Base-by-base conservation (phyloP, 2,888 invertebrate species). In the Oligia fasciuncula region DNA sequence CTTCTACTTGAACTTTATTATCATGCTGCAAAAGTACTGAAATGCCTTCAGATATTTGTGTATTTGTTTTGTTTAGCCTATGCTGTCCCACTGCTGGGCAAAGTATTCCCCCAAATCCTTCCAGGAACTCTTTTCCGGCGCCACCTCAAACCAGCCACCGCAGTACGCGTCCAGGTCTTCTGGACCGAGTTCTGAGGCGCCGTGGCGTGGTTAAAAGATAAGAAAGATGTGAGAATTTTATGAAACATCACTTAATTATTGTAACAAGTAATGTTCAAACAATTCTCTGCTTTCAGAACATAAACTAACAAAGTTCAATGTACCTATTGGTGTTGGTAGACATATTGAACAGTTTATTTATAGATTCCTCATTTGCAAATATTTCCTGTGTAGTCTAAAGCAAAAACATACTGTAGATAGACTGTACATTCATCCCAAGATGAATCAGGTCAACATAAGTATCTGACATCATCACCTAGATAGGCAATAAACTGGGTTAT, bases 391-490 rank as follows among this genome's bases (percentile, higher is more conserved):
- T 73, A 89, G 81, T 78, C 76, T 76, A 74, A 73, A 81, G 76
- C 79, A 82, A 74, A 77, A 82, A 68, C 68, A 85, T 76, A 76
- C 79, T 80, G 51, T 79, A 67, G 65, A 78, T 79, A 83, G 73
- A 85, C 63, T 82, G 71, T 77, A 81, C 79, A 76, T 81, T 85
- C 75, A 76, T 79, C 73, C 75, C 35, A 83, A 79, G 72, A 88
- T 92, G 91, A 92, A 89, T 92, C 91, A 92, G 89, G 87, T 86
- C 81, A 85, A 76, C 71, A 80, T 88, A 85, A 88, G 85, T 87
- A 83, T 87, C 87, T 92, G 92, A 92, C 92, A 92, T 92, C 92
- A 92, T 87, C 90, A 81, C 70, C 81, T 86, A 88, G 77, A 83
- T 78, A 80, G 78, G 72, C 83, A 85, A 87, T 87, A 83, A 85